Percentiles rank a stretch among this genome's conserved stretches.
These are phyloP conservation scores for Pterostichus madidus DNA, from an alignment of 2,888 invertebrate genomes.

Conservation along the genomic window DNA sequence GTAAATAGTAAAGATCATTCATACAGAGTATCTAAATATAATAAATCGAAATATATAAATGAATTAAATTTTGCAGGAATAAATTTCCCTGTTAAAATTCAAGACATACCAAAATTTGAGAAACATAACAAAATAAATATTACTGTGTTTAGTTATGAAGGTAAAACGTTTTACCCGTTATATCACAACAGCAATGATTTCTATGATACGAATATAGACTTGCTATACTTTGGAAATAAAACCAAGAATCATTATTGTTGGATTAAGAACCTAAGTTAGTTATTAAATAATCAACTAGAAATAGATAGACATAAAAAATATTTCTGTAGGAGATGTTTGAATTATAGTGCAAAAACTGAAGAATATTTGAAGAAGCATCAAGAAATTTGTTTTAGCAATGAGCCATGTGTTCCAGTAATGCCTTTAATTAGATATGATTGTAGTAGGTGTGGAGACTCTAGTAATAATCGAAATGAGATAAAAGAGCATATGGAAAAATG, in stretches of 20 bases:
- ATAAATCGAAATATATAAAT: slow-evolving; percentile 64
- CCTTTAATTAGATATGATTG: neutral
- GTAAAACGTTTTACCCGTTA: slow-evolving; percentile 64
- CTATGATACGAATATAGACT: slow-evolving; percentile 64
- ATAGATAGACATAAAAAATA: slow-evolving; percentile 66
- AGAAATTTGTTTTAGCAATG: slow-evolving; percentile 62
- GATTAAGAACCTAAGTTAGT: slow-evolving; percentile 64
- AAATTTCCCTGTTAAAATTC: slow-evolving; percentile 65
- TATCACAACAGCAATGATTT: slow-evolving; percentile 64
- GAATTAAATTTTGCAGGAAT: slow-evolving; percentile 67
- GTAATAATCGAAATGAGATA: slow-evolving; percentile 7
- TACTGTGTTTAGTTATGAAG: slow-evolving; percentile 67
- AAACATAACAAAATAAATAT: slow-evolving; percentile 63
- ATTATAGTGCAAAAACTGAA: slow-evolving; percentile 61
- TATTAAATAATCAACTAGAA: slow-evolving; percentile 64
- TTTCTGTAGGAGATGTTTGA: slow-evolving; percentile 68
- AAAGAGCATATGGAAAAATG: slow-evolving; percentile 1
- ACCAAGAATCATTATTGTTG: slow-evolving; percentile 57
- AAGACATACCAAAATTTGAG: slow-evolving; percentile 66
- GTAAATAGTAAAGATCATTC: neutral
- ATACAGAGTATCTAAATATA: slow-evolving; percentile 30
- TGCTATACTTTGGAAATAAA: slow-evolving; percentile 44
- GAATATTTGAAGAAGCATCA: slow-evolving; percentile 65
- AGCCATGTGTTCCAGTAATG: slow-evolving; percentile 60
- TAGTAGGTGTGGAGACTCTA: neutral